phyloP scores from a whole-genome alignment of 2,888 invertebrate genomes.

The Dolomedes plantarius region DNA sequence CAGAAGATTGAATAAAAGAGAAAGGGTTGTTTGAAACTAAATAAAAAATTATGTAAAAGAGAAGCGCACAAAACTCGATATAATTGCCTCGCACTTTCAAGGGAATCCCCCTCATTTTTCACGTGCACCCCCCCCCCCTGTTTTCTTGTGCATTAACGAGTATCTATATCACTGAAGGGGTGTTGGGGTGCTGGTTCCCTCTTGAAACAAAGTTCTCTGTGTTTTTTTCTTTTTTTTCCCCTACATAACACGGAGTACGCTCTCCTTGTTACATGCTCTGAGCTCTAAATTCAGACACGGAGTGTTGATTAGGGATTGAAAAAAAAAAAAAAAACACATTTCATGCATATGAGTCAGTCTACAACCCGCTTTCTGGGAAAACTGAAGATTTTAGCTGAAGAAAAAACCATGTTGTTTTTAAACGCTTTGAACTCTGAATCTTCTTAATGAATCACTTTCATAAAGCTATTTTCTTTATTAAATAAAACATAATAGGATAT shows the following conservation, averaged over 20 bases:
- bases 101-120: constrained; percentile 11
- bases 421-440: not conserved
- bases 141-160: constrained; percentile 1
- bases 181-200: not conserved
- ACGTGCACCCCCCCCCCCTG: not conserved
- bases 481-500: too few relatives aligned
- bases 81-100: constrained; percentile 13
- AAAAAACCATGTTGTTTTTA: not conserved
- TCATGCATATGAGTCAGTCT: not conserved
- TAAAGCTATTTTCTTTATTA: not conserved
- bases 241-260: not conserved
- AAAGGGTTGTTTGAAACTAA: not conserved
- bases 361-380: not conserved
- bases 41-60: constrained; percentile 4
- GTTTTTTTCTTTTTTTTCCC: not conserved
- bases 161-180: constrained; percentile 2
- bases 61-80: not conserved
- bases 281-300: not conserved
- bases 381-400: not conserved
- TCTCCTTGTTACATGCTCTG: not conserved
- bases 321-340: not conserved
- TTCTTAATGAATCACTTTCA: not conserved
- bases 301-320: not conserved
- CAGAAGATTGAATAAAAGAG: not conserved
- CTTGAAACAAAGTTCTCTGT: constrained; percentile 4